Base-by-base conservation (phyloP, 2,113 vertebrate species). In the Thryonomys swinderianus region DNA sequence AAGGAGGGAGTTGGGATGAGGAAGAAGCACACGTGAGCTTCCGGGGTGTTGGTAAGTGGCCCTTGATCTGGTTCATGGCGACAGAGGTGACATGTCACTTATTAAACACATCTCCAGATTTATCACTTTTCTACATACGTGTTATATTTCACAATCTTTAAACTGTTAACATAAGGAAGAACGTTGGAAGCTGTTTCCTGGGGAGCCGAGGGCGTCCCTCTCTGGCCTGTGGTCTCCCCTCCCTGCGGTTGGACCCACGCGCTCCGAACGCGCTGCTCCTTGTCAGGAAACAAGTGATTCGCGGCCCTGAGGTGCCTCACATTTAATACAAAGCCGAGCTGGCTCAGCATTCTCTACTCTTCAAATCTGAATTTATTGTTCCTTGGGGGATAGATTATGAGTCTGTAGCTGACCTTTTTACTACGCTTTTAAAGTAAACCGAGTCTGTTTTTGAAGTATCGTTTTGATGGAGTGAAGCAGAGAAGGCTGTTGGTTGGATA, bases 381-480 rank as follows among this genome's bases (percentile, higher is more conserved):
- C 73, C 90, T 96, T 64, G 32, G 61, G 90, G 78, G 61, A 90
- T 88, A 66, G 80, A 85, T 78, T 78, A 57, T 66, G 67, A 89
- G 32, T 82, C 78, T 92, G 55, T 85, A 96, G 90, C 66, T 92
- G 76, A 94, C 51, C 83, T 92, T 84, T 90, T 73, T 53, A 79
- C 57, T 73, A 40, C 86, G 71, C 59, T 91, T 96, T 95, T 48
- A 59, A 91, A 90, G 92, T 84, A 83, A 97, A 93, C 64, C 67
- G 79, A 95, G 40, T 61, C 30, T 91, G 62, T 96, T n/a, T 94
- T 94, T 82, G n/a, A 96, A 96, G 88, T 69, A 3, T 66, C 87
- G 73, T 97, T 96, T 91, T 95, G 78, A 96, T 85, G 51, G 95
- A 88, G 73, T 84, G 79, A 97, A 96, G 96, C 53, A 96, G 45